phyloP scores from a whole-genome alignment of 2,888 invertebrate species.

The Aphodius sticticus region DNA sequence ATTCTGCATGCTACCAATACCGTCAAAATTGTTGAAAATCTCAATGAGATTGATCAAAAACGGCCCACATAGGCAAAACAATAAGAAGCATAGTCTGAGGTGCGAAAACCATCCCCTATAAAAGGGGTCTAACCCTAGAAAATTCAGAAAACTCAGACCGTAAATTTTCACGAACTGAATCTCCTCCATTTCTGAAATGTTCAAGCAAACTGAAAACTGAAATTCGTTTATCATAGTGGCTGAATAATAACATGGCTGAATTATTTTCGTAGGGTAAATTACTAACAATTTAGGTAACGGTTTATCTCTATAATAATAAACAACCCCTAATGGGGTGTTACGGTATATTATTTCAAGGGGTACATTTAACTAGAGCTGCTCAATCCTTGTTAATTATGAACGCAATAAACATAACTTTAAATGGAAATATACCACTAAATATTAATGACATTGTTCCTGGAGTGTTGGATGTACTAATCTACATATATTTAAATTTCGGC shows the following conservation, averaged over 20 bases:
- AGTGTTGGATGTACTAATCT: too few species aligned
- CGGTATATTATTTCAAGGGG: not conserved
- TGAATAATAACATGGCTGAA: not conserved
- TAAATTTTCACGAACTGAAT: not conserved
- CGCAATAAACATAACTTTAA: not conserved
- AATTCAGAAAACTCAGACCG: not conserved
- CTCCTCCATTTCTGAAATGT: not conserved
- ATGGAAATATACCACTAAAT: not conserved
- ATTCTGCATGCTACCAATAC: too few species aligned
- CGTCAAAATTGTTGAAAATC: not conserved
- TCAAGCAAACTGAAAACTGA: not conserved
- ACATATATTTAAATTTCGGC: too few species aligned
- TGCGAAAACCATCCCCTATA: not conserved
- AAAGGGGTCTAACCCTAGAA: not conserved
- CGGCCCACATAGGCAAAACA: not conserved
- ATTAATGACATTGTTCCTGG: not conserved
- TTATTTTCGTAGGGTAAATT: not conserved
- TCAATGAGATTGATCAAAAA: not conserved
- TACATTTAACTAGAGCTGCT: not conserved
- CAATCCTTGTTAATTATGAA: not conserved
- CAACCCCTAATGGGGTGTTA: not conserved
- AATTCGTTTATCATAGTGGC: not conserved
- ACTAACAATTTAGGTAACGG: not conserved
- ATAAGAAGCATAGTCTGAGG: not conserved
- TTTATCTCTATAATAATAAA: not conserved